Conservation (phyloP, 53 echinoderm and acorn worm genomes). For the Crossaster papposus region DNA sequence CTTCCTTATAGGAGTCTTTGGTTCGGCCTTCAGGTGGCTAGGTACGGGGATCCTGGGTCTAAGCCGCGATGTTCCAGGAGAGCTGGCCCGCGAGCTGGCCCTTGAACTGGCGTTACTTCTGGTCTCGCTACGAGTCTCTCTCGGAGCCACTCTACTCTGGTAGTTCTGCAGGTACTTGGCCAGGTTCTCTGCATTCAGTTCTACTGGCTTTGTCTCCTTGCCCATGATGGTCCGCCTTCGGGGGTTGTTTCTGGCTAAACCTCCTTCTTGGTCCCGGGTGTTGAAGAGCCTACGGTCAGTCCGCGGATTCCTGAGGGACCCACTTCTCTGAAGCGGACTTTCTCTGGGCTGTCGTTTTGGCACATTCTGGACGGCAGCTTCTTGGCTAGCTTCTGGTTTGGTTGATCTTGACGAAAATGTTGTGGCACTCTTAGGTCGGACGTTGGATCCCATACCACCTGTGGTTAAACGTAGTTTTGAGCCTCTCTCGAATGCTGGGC, state of each 20-base stretch:
- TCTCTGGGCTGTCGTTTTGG: background rate
- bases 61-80: conserved; percentile 68
- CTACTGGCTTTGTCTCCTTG: conserved; percentile 32
- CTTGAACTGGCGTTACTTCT: conserved; percentile 64
- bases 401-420: background rate
- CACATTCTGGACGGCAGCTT: conserved; percentile 4
- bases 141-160: conserved; percentile 14
- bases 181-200: conserved; percentile 52
- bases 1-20: conserved; percentile 75
- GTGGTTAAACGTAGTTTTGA: conserved; percentile 35
- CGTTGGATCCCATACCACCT: background rate
- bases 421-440: background rate
- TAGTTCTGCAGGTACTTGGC: conserved; percentile 48
- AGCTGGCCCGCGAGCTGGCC: conserved; percentile 66
- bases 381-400: background rate
- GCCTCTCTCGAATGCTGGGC: conserved; percentile 41
- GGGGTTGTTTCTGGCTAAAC: conserved; percentile 17
- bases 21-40: conserved; percentile 76
- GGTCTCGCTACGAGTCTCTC: conserved; percentile 51
- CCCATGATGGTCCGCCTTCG: conserved; percentile 40
- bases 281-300: conserved; percentile 40
- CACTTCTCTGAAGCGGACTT: conserved; percentile 21
- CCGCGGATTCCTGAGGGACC: conserved; percentile 29
- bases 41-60: conserved; percentile 85
- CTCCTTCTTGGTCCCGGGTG: conserved; percentile 30